These are phyloP conservation scores for Sarcophaga caerulescens DNA, from an alignment of 2,888 invertebrate species.

Conservation along the genomic window DNA sequence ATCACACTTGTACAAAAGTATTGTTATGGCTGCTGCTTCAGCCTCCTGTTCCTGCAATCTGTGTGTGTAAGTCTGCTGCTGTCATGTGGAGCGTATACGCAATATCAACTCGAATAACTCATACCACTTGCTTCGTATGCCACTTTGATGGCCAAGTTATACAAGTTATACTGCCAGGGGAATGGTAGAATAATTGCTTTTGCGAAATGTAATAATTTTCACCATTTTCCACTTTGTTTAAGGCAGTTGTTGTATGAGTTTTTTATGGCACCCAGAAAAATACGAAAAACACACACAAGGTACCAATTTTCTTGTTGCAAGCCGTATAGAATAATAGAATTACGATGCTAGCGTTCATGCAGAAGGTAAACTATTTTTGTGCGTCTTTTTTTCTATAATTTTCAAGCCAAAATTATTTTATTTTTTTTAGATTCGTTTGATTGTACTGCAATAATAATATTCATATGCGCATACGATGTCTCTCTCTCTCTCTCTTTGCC, in stretches of 20 bases:
- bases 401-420: conserved; percentile 65
- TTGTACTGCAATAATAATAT: conserved; percentile 52
- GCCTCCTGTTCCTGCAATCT: background rate
- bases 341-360: conserved; percentile 57
- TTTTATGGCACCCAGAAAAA: conserved; percentile 55
- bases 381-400: background rate
- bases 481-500: background rate
- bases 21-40: no score
- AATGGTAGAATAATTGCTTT: conserved; percentile 37
- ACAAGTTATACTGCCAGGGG: no score
- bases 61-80: conserved; percentile 58
- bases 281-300: conserved; percentile 40
- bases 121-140: conserved; percentile 3
- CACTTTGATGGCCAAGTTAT: background rate
- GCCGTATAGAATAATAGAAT: conserved; percentile 4
- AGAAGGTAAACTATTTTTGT: conserved; percentile 67
- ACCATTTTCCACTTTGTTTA: conserved; percentile 2
- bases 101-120: conserved; percentile 44
- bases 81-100: conserved; percentile 69
- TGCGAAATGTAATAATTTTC: conserved; percentile 54
- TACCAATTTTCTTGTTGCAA: conserved; percentile 39
- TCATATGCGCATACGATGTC: conserved; percentile 30
- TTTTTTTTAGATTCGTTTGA: conserved; percentile 14
- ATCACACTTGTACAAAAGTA: no score
- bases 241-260: conserved; percentile 10